Evolutionary conservation across 2,797 vertebrate genomes (phyloP).

Genomic region (Premnoplex brunnescens): DNA sequence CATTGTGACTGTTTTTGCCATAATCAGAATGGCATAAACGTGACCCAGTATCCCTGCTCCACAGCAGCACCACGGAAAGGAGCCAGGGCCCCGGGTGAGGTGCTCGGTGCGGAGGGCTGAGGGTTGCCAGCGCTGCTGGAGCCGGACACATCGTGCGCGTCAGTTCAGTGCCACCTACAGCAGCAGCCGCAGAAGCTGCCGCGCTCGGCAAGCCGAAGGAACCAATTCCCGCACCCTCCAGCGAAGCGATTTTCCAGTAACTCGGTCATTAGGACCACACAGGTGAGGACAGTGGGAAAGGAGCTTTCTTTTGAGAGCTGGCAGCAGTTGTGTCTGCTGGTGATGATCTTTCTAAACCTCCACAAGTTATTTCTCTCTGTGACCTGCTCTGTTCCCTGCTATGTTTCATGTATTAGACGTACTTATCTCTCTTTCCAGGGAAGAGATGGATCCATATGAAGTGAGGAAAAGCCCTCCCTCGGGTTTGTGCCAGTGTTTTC

Average conservation of each 20-base stretch:
- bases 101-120: neutral
- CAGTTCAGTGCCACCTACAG: conserved; percentile 43
- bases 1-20: neutral
- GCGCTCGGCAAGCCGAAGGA: fast-evolving
- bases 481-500: neutral
- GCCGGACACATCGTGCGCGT: neutral
- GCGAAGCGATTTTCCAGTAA: neutral
- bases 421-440: neutral
- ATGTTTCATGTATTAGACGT: neutral
- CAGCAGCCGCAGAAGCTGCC: neutral
- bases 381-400: neutral
- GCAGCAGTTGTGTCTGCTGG: neutral
- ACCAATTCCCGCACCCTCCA: neutral
- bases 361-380: neutral
- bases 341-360: neutral
- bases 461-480: neutral
- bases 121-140: neutral
- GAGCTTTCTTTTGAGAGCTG: neutral
- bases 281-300: neutral
- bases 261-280: fast-evolving
- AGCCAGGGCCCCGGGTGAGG: neutral
- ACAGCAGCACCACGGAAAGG: neutral
- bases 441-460: neutral
- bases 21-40: fast-evolving
- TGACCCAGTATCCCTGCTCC: fast-evolving